Conservation (phyloP, 2,888 invertebrate species). For the Eulithis prunata region DNA sequence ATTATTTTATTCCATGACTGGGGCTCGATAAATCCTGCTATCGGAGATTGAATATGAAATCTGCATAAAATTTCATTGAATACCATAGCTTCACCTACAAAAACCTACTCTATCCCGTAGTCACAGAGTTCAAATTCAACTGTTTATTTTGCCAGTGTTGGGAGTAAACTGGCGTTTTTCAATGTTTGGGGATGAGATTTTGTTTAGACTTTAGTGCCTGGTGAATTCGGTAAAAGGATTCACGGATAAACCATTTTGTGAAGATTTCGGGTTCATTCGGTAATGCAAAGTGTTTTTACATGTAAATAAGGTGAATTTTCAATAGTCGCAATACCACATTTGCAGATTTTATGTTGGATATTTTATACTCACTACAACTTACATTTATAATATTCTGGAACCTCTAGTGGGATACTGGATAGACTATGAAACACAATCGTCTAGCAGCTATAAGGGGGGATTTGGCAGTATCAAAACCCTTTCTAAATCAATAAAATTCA, state of each 20-base stretch:
- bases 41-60: constrained; percentile 70
- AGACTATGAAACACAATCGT: too few species aligned
- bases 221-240: constrained; percentile 9
- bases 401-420: too few species aligned
- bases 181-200: constrained; percentile 28
- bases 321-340: too few species aligned
- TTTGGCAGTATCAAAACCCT: too few species aligned
- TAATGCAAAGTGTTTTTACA: too few species aligned
- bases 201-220: constrained; percentile 18
- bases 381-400: too few species aligned
- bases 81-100: constrained; percentile 4
- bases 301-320: too few species aligned
- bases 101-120: constrained; percentile 5
- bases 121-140: constrained; percentile 7
- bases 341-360: too few species aligned
- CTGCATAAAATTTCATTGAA: constrained; percentile 57
- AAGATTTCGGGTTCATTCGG: constrained; percentile 7
- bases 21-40: constrained; percentile 58
- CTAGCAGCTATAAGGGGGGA: too few species aligned
- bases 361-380: too few species aligned
- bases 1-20: constrained; percentile 28
- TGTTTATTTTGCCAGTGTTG: constrained; percentile 1
- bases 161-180: constrained; percentile 17
- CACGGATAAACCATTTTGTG: constrained; percentile 4
- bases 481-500: too few species aligned